phyloP scores from a whole-genome alignment of 1,140 invertebrate species.

The Solenopsis invicta region DNA sequence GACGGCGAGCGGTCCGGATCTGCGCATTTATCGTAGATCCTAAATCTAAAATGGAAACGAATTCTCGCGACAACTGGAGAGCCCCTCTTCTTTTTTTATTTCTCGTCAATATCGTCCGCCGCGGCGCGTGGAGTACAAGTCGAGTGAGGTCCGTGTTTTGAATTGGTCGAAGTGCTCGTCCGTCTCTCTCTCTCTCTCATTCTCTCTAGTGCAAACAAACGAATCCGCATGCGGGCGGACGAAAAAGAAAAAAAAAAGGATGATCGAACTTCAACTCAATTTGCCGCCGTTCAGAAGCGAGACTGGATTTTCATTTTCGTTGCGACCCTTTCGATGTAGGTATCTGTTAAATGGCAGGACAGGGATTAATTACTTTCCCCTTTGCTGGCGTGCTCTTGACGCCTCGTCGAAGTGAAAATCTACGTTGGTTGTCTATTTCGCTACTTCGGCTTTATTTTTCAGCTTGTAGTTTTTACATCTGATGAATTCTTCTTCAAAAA shows the following conservation, averaged over 20 bases:
- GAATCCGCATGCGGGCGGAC: neutral
- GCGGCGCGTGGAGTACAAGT: constrained; percentile 7
- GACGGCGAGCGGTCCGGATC: constrained; percentile 25
- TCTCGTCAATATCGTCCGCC: constrained; percentile 35
- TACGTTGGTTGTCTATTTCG: constrained; percentile 21
- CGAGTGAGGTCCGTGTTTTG: constrained; percentile 28
- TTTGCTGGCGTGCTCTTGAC: constrained; percentile 52
- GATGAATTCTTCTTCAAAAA: neutral
- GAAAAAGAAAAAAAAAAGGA: constrained; percentile 15
- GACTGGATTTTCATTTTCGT: constrained; percentile 50
- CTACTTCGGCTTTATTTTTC: constrained; percentile 27
- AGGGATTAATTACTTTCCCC: constrained; percentile 57
- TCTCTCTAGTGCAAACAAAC: constrained; percentile 34
- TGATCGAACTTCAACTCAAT: constrained; percentile 50
- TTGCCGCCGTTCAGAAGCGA: constrained; percentile 28
- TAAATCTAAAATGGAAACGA: constrained; percentile 71
- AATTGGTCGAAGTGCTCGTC: constrained; percentile 33
- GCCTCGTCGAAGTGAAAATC: constrained; percentile 57
- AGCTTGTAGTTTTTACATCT: neutral
- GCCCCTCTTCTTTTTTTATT: constrained; percentile 5
- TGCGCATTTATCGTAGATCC: constrained; percentile 65
- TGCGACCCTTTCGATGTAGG: constrained; percentile 47
- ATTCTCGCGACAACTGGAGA: constrained; percentile 19
- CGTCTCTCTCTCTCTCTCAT: neutral
- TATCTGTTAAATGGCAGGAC: constrained; percentile 59